Evolutionary conservation across 1,140 invertebrate species (phyloP).

Genomic region (Cardiocondyla obscurior): DNA sequence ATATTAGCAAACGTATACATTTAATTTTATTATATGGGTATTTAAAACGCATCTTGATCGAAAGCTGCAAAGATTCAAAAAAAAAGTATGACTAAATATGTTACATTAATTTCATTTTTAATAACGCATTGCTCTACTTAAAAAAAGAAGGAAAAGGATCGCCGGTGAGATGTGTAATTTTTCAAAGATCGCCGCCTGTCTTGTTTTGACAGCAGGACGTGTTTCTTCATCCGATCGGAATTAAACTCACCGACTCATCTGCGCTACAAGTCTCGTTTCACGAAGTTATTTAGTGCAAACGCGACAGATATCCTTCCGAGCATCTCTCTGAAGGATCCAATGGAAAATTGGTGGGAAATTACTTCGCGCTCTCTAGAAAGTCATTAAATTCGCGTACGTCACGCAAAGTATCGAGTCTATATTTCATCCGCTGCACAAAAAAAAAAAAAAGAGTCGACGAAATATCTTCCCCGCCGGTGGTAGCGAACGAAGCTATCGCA

Average conservation of each 20-base stretch:
- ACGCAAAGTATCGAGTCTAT: conserved; percentile 30
- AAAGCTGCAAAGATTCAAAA: not conserved
- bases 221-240: not conserved
- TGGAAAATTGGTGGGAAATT: conserved; percentile 25
- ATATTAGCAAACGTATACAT: no score
- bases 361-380: conserved; percentile 28
- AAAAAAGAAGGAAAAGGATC: not conserved
- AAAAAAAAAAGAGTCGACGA: conserved; percentile 20
- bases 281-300: conserved; percentile 40
- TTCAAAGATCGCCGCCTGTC: conserved; percentile 6
- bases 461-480: conserved; percentile 11
- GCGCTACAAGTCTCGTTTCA: not conserved
- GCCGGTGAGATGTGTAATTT: not conserved
- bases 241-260: conserved; percentile 23
- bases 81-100: not conserved
- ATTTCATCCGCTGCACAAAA: conserved; percentile 19
- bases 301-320: conserved; percentile 27
- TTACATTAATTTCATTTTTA: not conserved
- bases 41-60: not conserved
- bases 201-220: not conserved
- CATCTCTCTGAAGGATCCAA: not conserved
- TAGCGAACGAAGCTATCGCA: conserved; percentile 19
- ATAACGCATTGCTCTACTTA: not conserved
- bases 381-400: conserved; percentile 36
- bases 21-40: no score